phyloP scores from a whole-genome alignment of 2,888 invertebrate genomes.

The Anagyrus pseudococci region DNA sequence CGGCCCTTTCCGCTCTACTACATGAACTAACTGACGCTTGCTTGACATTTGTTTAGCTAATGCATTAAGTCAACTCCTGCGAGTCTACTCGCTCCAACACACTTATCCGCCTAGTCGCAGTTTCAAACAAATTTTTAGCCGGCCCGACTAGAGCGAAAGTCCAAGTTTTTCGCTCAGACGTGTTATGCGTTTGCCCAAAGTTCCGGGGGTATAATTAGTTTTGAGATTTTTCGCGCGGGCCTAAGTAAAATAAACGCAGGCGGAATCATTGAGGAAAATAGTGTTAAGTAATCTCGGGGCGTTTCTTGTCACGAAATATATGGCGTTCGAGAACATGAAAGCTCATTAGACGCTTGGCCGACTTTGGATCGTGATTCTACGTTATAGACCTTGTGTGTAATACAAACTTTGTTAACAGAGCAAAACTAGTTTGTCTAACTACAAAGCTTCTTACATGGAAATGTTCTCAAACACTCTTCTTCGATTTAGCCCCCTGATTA shows the following conservation, averaged over 20 bases:
- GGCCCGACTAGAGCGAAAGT: too few relatives aligned
- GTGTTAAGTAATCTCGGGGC: too few relatives aligned
- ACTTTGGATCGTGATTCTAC: slow-evolving; percentile 7
- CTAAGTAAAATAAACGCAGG: too few relatives aligned
- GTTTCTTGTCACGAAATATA: slow-evolving; percentile 1
- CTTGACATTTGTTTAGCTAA: slow-evolving; percentile 54
- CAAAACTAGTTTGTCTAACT: slow-evolving; percentile 28
- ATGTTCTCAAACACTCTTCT: slow-evolving; percentile 8
- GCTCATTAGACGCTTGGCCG: slow-evolving; percentile 29
- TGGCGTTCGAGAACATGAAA: slow-evolving; percentile 10
- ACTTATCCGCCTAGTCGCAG: too few relatives aligned
- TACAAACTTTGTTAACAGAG: slow-evolving; percentile 27
- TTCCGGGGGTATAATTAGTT: too few relatives aligned
- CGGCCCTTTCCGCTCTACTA: not conserved
- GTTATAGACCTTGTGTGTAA: not conserved
- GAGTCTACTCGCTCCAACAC: too few relatives aligned
- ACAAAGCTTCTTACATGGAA: slow-evolving; percentile 34
- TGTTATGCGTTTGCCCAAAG: too few relatives aligned
- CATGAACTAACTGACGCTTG: slow-evolving; percentile 50
- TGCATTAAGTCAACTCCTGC: too few relatives aligned
- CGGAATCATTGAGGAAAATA: too few relatives aligned
- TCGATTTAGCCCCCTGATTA: not conserved
- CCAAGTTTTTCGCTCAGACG: too few relatives aligned
- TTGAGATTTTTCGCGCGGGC: too few relatives aligned
- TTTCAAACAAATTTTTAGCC: too few relatives aligned